Percentiles rank a stretch among this genome's conserved stretches.
Conservation (phyloP, 2,888 invertebrate species). For the Amaurobius ferox region DNA sequence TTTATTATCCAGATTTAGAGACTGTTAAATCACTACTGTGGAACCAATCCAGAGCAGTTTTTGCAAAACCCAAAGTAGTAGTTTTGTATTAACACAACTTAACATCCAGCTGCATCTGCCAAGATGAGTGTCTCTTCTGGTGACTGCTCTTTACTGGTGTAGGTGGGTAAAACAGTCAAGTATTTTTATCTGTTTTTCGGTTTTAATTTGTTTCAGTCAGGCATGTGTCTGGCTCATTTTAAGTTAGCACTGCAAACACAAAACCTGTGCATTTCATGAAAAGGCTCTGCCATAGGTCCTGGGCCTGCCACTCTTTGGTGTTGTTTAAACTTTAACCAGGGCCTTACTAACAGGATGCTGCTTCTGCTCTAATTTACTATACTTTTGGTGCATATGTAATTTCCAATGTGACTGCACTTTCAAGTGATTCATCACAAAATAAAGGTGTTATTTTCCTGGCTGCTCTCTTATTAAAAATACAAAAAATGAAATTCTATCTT, state of each 20-base stretch:
- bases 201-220: slow-evolving; percentile 2
- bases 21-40: slow-evolving; percentile 19
- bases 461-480: slow-evolving; percentile 57
- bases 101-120: slow-evolving; percentile 61
- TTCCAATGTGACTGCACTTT: slow-evolving; percentile 69
- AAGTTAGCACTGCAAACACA: background rate
- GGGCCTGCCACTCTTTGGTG: slow-evolving; percentile 2
- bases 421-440: slow-evolving; percentile 53
- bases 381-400: slow-evolving; percentile 72
- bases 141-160: background rate
- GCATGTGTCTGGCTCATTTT: background rate
- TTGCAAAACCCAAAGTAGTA: slow-evolving; percentile 54
- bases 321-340: slow-evolving; percentile 38
- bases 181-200: background rate
- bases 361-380: slow-evolving; percentile 62
- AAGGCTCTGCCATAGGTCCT: slow-evolving; percentile 17
- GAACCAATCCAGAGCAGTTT: slow-evolving; percentile 29
- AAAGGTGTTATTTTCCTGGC: slow-evolving; percentile 56
- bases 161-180: background rate
- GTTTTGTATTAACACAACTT: slow-evolving; percentile 56
- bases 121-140: slow-evolving; percentile 5
- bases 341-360: slow-evolving; percentile 53
- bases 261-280: slow-evolving; percentile 53
- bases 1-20: slow-evolving; percentile 52
- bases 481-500: slow-evolving; percentile 42